phyloP scores from a whole-genome alignment of 1,140 invertebrate species.

The Hydropsyche tenuis region DNA sequence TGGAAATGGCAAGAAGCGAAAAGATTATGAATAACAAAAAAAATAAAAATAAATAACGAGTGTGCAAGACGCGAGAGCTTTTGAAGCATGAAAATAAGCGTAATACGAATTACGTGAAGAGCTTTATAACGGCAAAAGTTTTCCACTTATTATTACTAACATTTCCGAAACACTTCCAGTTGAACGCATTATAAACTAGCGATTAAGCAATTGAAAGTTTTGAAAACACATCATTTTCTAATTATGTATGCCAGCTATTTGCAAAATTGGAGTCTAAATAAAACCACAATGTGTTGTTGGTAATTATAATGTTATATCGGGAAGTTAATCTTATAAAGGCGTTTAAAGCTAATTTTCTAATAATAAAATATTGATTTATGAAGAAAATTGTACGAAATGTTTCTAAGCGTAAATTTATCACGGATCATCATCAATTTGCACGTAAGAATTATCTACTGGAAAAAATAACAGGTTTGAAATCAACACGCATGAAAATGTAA shows the following conservation, averaged over 20 bases:
- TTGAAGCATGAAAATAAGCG: constrained; percentile 3
- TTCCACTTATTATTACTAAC: constrained; percentile 18
- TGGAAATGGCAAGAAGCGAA: background rate
- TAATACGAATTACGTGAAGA: constrained; percentile 10
- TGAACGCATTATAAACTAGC: background rate
- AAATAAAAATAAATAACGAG: background rate
- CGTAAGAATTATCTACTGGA: background rate
- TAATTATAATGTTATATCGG: too few species aligned
- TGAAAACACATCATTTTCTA: background rate
- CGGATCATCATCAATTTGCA: background rate
- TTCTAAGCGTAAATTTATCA: background rate
- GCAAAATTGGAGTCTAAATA: too few species aligned
- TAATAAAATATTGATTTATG: too few species aligned
- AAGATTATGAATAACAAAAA: background rate
- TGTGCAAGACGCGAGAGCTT: background rate
- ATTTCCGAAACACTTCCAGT: background rate
- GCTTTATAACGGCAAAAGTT: constrained; percentile 13
- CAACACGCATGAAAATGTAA: background rate
- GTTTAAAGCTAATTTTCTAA: too few species aligned
- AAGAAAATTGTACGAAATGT: too few species aligned
- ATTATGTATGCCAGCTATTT: too few species aligned
- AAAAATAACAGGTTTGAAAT: constrained; percentile 8
- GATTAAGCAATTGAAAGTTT: constrained; percentile 2
- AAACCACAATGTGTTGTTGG: too few species aligned
- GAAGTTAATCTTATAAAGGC: too few species aligned